A percentile compares a stretch with the other conserved stretches of the same genome.
Conservation (phyloP, 2,888 invertebrate genomes). For the Eurytoma californica region DNA sequence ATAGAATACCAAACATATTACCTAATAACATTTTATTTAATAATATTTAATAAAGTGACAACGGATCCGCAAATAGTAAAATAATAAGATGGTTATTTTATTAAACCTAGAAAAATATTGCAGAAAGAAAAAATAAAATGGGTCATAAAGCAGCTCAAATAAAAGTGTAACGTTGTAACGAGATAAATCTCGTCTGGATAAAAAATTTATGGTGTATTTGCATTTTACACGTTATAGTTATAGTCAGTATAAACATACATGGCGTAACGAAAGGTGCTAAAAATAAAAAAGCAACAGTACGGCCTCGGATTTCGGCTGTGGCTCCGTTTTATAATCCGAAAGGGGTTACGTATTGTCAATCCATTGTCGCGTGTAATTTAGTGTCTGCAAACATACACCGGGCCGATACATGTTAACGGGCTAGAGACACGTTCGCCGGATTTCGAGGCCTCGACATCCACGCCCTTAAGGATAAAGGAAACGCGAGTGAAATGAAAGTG, state of each 20-base stretch:
- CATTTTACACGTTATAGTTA: background rate
- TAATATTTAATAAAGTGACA: too few relatives aligned
- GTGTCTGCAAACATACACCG: conserved; percentile 74
- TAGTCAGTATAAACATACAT: background rate
- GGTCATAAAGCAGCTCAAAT: too few relatives aligned
- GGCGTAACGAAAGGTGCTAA: conserved; percentile 6
- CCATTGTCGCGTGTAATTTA: conserved; percentile 74
- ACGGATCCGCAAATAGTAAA: too few relatives aligned
- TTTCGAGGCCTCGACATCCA: conserved; percentile 7
- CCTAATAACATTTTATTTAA: too few relatives aligned
- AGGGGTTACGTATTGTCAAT: conserved; percentile 64
- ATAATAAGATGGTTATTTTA: too few relatives aligned
- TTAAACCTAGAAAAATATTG: too few relatives aligned
- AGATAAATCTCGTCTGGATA: too few relatives aligned
- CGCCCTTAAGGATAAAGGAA: conserved; percentile 33
- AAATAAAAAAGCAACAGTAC: conserved; percentile 24
- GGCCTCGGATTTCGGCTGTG: conserved; percentile 54
- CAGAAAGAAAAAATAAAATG: too few relatives aligned
- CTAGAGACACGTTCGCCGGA: conserved; percentile 55
- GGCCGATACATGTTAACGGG: conserved; percentile 61
- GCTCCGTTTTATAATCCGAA: conserved; percentile 70
- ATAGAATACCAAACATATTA: too few relatives aligned
- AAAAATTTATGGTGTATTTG: too few relatives aligned
- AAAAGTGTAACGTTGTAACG: too few relatives aligned
- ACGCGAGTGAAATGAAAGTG: conserved; percentile 8